phyloP scores from a whole-genome alignment of 2,888 invertebrate species.

The Stenoptilia bipunctidactyla region DNA sequence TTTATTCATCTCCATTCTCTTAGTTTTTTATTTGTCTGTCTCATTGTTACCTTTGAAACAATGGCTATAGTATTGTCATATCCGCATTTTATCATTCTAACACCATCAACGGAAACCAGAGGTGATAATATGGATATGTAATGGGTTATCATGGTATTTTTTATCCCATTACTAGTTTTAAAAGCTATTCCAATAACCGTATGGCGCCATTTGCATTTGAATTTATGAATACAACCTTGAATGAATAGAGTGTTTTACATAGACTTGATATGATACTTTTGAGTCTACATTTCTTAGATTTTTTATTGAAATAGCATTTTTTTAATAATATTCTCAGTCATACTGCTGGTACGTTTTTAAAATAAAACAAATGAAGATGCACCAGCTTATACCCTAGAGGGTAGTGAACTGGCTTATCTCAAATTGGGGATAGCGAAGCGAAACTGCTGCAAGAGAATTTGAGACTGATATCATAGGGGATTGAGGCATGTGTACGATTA shows the following conservation, averaged over 20 bases:
- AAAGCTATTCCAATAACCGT: constrained; percentile 5
- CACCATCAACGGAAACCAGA: constrained; percentile 63
- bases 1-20: constrained; percentile 51
- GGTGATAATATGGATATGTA: constrained; percentile 58
- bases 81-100: constrained; percentile 66
- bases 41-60: constrained; percentile 62
- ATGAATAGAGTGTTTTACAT: no score
- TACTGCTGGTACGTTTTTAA: no score
- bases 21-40: constrained; percentile 49
- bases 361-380: background rate
- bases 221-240: no score
- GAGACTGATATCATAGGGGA: no score
- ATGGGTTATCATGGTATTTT: constrained; percentile 47
- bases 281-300: no score
- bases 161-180: background rate
- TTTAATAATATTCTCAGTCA: no score
- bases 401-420: background rate
- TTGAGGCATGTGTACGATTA: no score
- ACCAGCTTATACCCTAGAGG: background rate
- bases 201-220: constrained; percentile 5
- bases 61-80: constrained; percentile 54
- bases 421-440: background rate
- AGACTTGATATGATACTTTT: no score
- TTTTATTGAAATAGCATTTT: no score
- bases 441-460: background rate